phyloP scores from a whole-genome alignment of 2,113 vertebrate species.

The Zingel zingel region DNA sequence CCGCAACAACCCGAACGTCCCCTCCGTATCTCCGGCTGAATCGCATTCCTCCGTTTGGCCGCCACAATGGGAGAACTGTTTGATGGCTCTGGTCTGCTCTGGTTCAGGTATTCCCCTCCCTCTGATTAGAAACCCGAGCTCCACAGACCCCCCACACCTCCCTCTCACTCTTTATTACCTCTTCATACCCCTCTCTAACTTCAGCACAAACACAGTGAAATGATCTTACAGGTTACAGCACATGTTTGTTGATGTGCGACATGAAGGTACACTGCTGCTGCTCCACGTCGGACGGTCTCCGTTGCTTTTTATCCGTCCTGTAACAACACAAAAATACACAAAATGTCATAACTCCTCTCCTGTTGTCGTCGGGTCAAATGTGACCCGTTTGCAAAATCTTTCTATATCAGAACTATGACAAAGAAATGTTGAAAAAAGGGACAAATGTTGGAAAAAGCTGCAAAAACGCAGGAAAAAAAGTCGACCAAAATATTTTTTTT shows the following conservation, averaged over 20 bases:
- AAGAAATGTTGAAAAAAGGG: too few species aligned
- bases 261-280: neutral
- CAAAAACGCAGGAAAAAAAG: too few species aligned
- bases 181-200: neutral
- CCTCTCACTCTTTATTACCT: constrained; percentile 14
- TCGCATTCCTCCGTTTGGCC: constrained; percentile 78
- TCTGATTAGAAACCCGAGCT: constrained; percentile 79
- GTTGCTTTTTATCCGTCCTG: neutral
- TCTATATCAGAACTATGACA: too few species aligned
- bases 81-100: constrained; percentile 68
- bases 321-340: neutral
- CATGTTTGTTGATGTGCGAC: constrained; percentile 23
- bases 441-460: too few species aligned
- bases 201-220: constrained; percentile 24
- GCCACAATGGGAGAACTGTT: constrained; percentile 84
- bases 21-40: constrained; percentile 77
- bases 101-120: constrained; percentile 80
- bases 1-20: constrained; percentile 34
- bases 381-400: too few species aligned
- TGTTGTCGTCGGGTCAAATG: too few species aligned
- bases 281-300: neutral
- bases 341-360: neutral
- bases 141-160: constrained; percentile 41
- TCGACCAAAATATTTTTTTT: too few species aligned
- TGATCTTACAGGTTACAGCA: constrained; percentile 17